phyloP scores from a whole-genome alignment of 2,888 invertebrate species.

The Neria commutata region DNA sequence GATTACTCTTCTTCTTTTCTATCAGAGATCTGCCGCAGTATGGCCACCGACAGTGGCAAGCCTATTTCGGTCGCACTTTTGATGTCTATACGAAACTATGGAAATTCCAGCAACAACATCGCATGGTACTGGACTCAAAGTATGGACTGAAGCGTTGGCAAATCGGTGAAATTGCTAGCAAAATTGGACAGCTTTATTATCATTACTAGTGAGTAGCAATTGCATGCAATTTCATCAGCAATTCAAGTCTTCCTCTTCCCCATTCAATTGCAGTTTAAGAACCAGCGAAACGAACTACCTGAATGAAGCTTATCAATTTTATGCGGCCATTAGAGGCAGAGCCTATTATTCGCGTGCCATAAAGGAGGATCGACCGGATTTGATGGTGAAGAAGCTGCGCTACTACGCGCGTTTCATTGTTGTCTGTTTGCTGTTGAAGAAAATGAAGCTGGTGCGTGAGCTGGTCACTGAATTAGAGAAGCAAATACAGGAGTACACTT shows the following conservation, averaged over 20 bases:
- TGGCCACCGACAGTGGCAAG: conserved; percentile 97
- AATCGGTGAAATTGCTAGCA: conserved; percentile 97
- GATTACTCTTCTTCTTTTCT: too few species aligned
- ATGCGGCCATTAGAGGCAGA: conserved; percentile 91
- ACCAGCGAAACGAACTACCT: conserved; percentile 97
- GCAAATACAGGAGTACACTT: conserved; percentile 94
- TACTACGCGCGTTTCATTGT: conserved; percentile 97
- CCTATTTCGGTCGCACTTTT: conserved; percentile 95
- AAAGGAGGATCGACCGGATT: conserved; percentile 91
- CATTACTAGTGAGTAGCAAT: conserved; percentile 89
- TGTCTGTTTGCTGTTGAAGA: conserved; percentile 90
- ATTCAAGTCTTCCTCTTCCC: background rate
- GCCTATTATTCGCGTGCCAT: conserved; percentile 93
- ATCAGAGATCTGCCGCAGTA: conserved; percentile 94
- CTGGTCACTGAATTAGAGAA: conserved; percentile 89
- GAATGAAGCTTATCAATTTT: conserved; percentile 95
- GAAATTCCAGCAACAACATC: conserved; percentile 98
- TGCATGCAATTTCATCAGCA: background rate
- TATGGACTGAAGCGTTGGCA: conserved; percentile 97
- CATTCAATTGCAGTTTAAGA: conserved; percentile 74
- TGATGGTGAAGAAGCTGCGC: conserved; percentile 94
- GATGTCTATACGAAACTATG: conserved; percentile 97
- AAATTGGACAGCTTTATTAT: conserved; percentile 97
- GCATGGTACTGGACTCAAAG: conserved; percentile 86
- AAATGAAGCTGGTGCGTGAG: conserved; percentile 91